These are phyloP conservation scores for Lepus townsendii DNA, from an alignment of 2,797 vertebrate genomes.

Conservation along the genomic window DNA sequence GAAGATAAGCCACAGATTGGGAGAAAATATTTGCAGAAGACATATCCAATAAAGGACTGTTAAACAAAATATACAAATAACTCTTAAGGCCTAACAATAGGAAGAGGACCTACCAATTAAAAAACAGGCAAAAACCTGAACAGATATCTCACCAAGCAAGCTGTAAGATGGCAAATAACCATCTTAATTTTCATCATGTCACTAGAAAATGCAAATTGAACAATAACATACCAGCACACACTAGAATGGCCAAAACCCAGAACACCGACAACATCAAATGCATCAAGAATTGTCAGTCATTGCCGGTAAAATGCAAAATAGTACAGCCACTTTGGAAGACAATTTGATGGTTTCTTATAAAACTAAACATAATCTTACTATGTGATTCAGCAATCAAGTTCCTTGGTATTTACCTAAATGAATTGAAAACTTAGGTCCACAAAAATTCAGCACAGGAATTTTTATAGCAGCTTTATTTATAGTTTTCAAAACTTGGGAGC, in stretches of 20 bases:
- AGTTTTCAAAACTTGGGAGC: not conserved
- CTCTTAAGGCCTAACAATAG: conserved; percentile 10
- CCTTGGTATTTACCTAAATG: not conserved
- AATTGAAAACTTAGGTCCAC: not conserved
- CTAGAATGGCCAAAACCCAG: not conserved
- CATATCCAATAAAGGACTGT: not conserved
- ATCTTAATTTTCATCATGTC: not conserved
- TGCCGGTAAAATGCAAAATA: not conserved
- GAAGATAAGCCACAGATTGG: not conserved
- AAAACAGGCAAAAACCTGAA: not conserved
- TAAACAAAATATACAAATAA: conserved; percentile 47
- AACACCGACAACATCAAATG: not conserved
- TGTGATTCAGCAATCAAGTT: not conserved
- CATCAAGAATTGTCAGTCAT: not conserved
- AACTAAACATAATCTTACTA: not conserved
- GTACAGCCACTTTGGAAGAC: not conserved
- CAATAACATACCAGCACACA: not conserved
- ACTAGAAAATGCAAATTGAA: not conserved
- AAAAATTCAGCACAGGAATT: not conserved
- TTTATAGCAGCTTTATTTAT: not conserved
- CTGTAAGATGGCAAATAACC: not conserved
- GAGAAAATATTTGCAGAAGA: conserved; percentile 36
- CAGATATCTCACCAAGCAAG: not conserved
- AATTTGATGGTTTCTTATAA: not conserved
- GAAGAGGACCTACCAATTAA: conserved; percentile 15